Conservation (phyloP, 2,888 invertebrate species). For the Zaprionus obscuricornis region DNA sequence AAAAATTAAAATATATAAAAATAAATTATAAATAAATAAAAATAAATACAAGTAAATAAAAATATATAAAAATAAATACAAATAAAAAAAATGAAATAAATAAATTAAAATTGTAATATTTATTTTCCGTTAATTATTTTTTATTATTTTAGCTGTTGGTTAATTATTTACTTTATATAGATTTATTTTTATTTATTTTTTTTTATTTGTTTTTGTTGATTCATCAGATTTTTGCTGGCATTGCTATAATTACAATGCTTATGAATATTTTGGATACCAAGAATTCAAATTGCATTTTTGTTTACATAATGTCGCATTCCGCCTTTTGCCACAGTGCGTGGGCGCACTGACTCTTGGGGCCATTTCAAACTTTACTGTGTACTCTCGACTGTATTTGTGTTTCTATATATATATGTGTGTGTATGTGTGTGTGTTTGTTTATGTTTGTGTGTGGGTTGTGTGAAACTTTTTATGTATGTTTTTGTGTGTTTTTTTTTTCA, state of each 20-base stretch:
- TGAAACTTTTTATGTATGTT: slow-evolving; percentile 9
- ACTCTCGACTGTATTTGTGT: neutral
- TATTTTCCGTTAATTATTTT: too few species aligned
- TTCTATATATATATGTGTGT: slow-evolving; percentile 7
- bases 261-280: slow-evolving; percentile 20
- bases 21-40: too few species aligned
- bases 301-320: slow-evolving; percentile 35
- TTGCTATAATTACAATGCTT: slow-evolving; percentile 39
- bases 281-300: slow-evolving; percentile 31
- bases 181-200: slow-evolving; percentile 1
- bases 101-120: too few species aligned
- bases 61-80: too few species aligned
- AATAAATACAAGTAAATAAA: too few species aligned
- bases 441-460: slow-evolving; percentile 3
- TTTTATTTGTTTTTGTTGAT: slow-evolving; percentile 6
- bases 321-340: slow-evolving; percentile 25
- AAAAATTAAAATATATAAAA: too few species aligned
- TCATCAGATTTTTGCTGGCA: slow-evolving; percentile 22
- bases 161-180: neutral
- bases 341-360: slow-evolving; percentile 12
- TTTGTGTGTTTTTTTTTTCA: slow-evolving; percentile 10
- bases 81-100: too few species aligned
- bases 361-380: slow-evolving; percentile 5
- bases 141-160: too few species aligned
- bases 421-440: slow-evolving; percentile 6